A percentile compares a stretch with the other conserved stretches of the same genome.
Evolutionary conservation across 2,797 vertebrate genomes (phyloP).

Genomic region (Garrulus glandarius): DNA sequence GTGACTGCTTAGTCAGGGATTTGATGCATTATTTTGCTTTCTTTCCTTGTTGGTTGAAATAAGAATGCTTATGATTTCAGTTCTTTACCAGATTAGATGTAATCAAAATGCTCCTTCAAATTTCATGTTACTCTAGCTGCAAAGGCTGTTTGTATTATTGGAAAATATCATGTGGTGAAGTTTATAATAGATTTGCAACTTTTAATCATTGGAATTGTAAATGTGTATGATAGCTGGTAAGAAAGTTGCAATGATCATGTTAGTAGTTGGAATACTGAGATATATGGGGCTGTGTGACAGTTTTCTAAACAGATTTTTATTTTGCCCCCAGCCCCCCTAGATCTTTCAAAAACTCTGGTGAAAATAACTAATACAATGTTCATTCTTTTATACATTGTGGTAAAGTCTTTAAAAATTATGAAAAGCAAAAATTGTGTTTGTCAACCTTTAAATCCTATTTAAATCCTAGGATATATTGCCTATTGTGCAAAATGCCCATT

Average conservation of each 20-base stretch:
- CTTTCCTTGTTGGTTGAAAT: conserved; percentile 67
- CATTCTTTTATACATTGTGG: not conserved
- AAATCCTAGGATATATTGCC: conserved; percentile 18
- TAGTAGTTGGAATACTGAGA: not conserved
- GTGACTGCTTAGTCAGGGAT: conserved; percentile 78
- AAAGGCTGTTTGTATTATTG: conserved; percentile 68
- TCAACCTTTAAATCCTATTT: conserved; percentile 51
- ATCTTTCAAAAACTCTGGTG: not conserved
- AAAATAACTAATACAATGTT: not conserved
- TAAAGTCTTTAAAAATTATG: not conserved
- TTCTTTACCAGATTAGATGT: conserved; percentile 70
- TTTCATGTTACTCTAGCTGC: conserved; percentile 54
- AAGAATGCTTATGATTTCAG: conserved; percentile 69
- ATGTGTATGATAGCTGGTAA: conserved; percentile 41
- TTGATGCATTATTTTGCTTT: conserved; percentile 70
- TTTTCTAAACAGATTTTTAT: not conserved
- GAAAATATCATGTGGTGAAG: conserved; percentile 54
- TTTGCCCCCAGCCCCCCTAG: not conserved
- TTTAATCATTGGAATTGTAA: conserved; percentile 64
- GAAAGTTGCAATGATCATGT: conserved; percentile 50
- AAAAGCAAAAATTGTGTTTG: conserved; percentile 7
- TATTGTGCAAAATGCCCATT: not conserved
- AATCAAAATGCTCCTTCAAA: conserved; percentile 73
- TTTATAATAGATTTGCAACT: conserved; percentile 70
- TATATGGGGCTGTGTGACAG: conserved; percentile 1